Evolutionary conservation across 2,888 invertebrate species (phyloP).

Genomic region (Nysson spinosus): DNA sequence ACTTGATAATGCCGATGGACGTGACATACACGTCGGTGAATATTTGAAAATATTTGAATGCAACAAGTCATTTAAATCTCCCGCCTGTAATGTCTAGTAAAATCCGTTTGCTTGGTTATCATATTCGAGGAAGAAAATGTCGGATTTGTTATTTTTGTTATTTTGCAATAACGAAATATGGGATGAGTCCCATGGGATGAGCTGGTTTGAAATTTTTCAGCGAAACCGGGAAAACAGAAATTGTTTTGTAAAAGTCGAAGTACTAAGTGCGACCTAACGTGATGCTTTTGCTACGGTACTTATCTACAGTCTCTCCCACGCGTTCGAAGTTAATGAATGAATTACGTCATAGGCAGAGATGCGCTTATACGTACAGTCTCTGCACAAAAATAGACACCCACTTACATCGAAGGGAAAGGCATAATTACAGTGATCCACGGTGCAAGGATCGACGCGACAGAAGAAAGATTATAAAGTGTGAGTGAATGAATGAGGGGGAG

Average conservation of each 20-base stretch:
- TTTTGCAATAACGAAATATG: no score
- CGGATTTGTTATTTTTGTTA: no score
- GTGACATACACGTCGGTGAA: no score
- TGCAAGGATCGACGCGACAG: slow-evolving; percentile 11
- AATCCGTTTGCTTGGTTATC: no score
- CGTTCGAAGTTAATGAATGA: slow-evolving; percentile 68
- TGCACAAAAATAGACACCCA: slow-evolving; percentile 58
- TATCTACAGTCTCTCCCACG: slow-evolving; percentile 65
- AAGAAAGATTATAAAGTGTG: slow-evolving; percentile 5
- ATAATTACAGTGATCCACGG: slow-evolving; percentile 40
- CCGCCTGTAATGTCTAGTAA: no score
- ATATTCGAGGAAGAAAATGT: no score
- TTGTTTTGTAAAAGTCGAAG: slow-evolving; percentile 28
- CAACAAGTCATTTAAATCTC: no score
- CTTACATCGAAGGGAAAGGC: slow-evolving; percentile 47
- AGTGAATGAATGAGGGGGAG: slow-evolving; percentile 18
- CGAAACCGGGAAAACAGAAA: slow-evolving; percentile 16
- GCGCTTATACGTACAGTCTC: slow-evolving; percentile 52
- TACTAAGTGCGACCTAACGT: slow-evolving; percentile 37
- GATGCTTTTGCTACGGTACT: slow-evolving; percentile 53
- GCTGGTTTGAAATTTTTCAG: no score
- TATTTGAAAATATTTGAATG: no score
- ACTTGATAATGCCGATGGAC: no score
- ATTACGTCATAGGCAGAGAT: slow-evolving; percentile 70
- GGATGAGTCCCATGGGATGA: no score